Base-by-base conservation (phyloP, 2,797 vertebrate species). In the Neostethus bicornis region DNA sequence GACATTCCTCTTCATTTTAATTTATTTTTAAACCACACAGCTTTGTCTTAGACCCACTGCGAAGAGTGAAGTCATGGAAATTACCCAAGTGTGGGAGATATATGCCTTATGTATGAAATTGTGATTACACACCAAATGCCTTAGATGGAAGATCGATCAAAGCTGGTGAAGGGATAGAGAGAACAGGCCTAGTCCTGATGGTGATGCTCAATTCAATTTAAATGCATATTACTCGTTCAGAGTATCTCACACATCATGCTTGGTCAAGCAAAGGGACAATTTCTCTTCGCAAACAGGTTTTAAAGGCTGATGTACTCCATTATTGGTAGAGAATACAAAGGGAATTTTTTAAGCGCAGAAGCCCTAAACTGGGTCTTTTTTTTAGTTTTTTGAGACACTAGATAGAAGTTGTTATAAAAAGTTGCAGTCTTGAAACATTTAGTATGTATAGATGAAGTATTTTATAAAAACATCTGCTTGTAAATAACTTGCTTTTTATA, bases 201-300 rank as follows among this genome's bases (percentile, higher is more conserved):
- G 83, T 83, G 82, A 82, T 72, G 81, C 85, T 82, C 83, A 83
- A 86, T 89, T 89, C 81, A 85, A 89, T 89, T 89, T 86, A 90
- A 90, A 89, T 89, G 84, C 86, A 88, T 89, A 89, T 87, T 84
- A 89, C 85, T 89, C 85, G 81, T 87, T 85, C 79, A 52, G 79
- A 83, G 79, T 87, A 88, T 87, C 85, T 83, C 79, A 66, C 83
- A 74, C 85, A 88, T 86, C 88, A 86, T 79, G 84, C 88, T 88
- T 83, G 88, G 86, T 84, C 86, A 86, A 87, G 84, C 85, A 85
- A 85, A 73, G 84, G 84, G 79, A 78, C 83, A 78, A 86, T 87
- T 86, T 85, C 79, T 84, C 84, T 84, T 85, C 81, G 80, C 73
- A 51, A 24, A 68, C 75, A 73, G 76, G 63, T 73, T 88, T 87